These are phyloP conservation scores for Spizaetus ornatus DNA, from an alignment of 2,113 vertebrate genomes.

Conservation along the genomic window DNA sequence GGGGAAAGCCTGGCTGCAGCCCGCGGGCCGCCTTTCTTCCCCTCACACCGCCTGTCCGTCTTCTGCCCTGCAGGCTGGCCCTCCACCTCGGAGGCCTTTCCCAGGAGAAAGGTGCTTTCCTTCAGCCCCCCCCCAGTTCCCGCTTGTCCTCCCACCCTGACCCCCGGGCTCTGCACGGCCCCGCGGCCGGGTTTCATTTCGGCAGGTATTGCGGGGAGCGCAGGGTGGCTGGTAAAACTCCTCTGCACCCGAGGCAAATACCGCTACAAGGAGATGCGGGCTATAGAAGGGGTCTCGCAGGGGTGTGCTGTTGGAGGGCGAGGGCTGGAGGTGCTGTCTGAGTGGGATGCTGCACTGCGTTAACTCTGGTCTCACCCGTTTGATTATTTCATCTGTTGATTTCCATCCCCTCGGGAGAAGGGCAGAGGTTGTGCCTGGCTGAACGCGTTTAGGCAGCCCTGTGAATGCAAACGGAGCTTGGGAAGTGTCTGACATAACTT, in stretches of 20 bases:
- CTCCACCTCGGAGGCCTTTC: not conserved
- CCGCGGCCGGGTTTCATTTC: no score
- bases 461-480: not conserved
- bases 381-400: not conserved
- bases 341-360: accelerated
- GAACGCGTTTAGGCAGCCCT: not conserved
- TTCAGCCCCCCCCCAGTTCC: not conserved
- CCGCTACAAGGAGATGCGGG: accelerated
- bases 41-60: accelerated
- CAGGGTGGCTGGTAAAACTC: not conserved
- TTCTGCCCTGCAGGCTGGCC: no score
- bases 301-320: accelerated
- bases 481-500: not conserved
- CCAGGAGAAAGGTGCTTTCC: not conserved
- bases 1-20: not conserved
- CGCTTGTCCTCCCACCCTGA: no score
- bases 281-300: accelerated
- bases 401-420: not conserved
- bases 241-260: accelerated
- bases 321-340: no score
- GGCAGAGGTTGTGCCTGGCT: not conserved
- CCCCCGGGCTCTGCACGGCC: not conserved
- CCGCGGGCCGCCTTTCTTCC: not conserved
- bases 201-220: accelerated
- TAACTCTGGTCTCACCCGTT: accelerated